Conservation (phyloP, 2,888 invertebrate species). For the Tanypteryx hageni region DNA sequence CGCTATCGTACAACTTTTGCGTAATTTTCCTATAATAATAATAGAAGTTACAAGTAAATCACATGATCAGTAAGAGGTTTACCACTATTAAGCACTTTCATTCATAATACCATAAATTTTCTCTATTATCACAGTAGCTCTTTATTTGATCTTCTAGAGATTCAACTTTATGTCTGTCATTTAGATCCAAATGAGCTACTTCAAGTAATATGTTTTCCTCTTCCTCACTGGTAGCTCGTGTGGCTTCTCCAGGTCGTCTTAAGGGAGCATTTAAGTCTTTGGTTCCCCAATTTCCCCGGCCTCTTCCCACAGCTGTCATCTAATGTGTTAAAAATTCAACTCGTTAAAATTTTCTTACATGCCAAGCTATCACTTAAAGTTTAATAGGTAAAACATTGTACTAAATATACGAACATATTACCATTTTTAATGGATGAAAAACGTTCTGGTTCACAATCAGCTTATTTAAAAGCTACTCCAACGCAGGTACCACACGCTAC, state of each 20-base stretch:
- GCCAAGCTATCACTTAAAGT: too few relatives aligned
- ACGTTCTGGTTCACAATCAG: too few relatives aligned
- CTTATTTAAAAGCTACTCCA: too few relatives aligned
- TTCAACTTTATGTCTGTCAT: conserved; percentile 3
- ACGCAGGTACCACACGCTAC: too few relatives aligned
- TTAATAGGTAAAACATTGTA: too few relatives aligned
- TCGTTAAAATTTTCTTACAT: not conserved
- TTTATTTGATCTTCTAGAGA: conserved; percentile 16
- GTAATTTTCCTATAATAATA: conserved; percentile 14
- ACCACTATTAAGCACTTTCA: not conserved
- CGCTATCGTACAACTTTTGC: conserved; percentile 27
- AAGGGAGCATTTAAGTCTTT: conserved; percentile 10
- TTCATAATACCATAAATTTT: conserved; percentile 30
- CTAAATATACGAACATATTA: too few relatives aligned
- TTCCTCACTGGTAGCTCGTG: conserved; percentile 20
- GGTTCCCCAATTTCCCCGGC: conserved; percentile 44
- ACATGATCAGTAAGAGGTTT: not conserved
- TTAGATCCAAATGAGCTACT: conserved; percentile 22
- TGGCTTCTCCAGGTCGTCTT: conserved; percentile 32
- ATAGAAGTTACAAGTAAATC: not conserved
- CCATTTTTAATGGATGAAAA: too few relatives aligned
- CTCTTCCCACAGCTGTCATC: conserved; percentile 54
- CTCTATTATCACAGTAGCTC: conserved; percentile 37
- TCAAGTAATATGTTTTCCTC: conserved; percentile 31
- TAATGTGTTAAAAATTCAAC: not conserved